phyloP scores from a whole-genome alignment of 2,113 vertebrate species.

The Percina caprodes region DNA sequence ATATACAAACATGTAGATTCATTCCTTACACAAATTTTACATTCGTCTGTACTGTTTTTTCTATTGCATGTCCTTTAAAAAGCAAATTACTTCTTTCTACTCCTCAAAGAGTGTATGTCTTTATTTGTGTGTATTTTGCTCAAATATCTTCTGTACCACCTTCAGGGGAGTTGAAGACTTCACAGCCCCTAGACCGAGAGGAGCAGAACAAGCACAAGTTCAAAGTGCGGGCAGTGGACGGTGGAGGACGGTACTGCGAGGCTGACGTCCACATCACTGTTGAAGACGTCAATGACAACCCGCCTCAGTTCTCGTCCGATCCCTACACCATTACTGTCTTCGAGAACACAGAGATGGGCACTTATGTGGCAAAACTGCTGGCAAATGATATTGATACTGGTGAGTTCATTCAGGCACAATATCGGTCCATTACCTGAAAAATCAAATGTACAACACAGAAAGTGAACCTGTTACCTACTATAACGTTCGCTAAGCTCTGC shows the following conservation, averaged over 20 bases:
- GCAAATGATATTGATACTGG: conserved; percentile 91
- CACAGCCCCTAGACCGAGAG: conserved; percentile 89
- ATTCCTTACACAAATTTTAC: not conserved
- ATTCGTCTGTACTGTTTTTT: not conserved
- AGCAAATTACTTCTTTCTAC: not conserved
- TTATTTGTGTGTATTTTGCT: conserved; percentile 6
- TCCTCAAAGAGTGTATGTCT: not conserved
- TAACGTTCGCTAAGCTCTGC: not conserved
- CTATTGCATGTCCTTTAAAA: not conserved
- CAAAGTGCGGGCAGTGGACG: conserved; percentile 89
- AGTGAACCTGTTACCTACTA: not conserved
- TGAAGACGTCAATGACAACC: conserved; percentile 95
- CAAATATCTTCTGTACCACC: not conserved
- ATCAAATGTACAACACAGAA: not conserved
- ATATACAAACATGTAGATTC: not conserved
- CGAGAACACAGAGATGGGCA: conserved; percentile 94
- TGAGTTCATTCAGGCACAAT: conserved; percentile 69
- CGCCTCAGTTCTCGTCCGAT: conserved; percentile 90
- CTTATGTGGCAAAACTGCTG: conserved; percentile 90
- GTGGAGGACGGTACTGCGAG: conserved; percentile 92
- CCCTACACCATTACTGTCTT: conserved; percentile 92
- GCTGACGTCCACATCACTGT: conserved; percentile 87
- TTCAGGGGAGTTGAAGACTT: conserved; percentile 94
- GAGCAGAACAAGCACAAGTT: conserved; percentile 87
- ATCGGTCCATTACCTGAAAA: not conserved